A percentile compares a stretch with the other conserved stretches of the same genome.
Conservation (phyloP, 2,113 vertebrate species). For the Sminthopsis crassicaudata region DNA sequence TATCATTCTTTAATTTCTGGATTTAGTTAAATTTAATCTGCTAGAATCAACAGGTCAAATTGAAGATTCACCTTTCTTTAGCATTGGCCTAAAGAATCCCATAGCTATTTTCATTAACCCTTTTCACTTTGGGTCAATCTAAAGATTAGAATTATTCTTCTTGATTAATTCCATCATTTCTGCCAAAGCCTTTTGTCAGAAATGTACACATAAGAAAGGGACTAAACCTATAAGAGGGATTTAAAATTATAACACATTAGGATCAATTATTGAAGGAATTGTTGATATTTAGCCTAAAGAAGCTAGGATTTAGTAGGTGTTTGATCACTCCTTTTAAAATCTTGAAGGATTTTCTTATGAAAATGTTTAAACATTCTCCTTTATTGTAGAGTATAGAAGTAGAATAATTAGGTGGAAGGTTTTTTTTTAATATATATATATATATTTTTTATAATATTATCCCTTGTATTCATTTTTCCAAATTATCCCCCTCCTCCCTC, state of each 20-base stretch:
- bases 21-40: too few species aligned
- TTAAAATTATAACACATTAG: neutral
- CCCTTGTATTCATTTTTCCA: too few species aligned
- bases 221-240: neutral
- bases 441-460: too few species aligned
- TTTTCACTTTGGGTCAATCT: neutral
- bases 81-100: neutral
- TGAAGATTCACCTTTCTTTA: neutral
- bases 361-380: neutral
- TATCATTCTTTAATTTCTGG: neutral
- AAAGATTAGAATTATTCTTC: neutral
- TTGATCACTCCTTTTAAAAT: neutral
- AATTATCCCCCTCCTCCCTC: too few species aligned
- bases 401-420: neutral
- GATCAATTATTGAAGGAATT: neutral
- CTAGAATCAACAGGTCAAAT: neutral
- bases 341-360: neutral
- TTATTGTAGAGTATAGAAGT: neutral
- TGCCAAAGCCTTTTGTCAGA: neutral
- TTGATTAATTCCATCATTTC: neutral
- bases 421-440: too few species aligned
- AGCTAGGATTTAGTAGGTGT: neutral
- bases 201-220: neutral
- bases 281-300: neutral
- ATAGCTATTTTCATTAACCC: neutral